Conservation (phyloP, 2,113 vertebrate species). For the Dicerorhinus sumatrensis region DNA sequence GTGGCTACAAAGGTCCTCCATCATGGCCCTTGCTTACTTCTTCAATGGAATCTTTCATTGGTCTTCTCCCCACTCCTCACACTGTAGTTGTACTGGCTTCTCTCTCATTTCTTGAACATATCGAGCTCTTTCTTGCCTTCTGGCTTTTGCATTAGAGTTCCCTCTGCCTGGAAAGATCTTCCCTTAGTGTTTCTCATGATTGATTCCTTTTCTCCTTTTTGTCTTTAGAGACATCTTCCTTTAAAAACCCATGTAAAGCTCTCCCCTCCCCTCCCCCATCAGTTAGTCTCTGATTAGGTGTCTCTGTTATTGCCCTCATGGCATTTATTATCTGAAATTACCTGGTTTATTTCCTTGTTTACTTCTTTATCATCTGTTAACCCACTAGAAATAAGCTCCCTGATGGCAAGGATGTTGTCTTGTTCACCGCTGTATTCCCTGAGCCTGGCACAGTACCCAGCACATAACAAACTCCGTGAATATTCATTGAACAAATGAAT, state of each 20-base stretch:
- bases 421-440: not conserved
- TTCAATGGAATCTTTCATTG: not conserved
- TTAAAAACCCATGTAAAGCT: not conserved
- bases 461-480: not conserved
- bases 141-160: not conserved
- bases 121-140: not conserved
- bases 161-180: not conserved
- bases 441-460: not conserved
- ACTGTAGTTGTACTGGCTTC: not conserved
- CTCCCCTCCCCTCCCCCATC: not conserved
- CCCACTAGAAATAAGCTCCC: not conserved
- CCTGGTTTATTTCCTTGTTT: not conserved
- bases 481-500: not conserved
- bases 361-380: not conserved
- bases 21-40: not conserved
- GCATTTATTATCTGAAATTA: not conserved
- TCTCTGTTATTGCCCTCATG: not conserved
- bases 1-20: slow-evolving; percentile 52
- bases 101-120: not conserved
- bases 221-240: not conserved
- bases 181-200: not conserved
- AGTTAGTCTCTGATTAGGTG: not conserved
- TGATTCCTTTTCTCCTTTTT: not conserved
- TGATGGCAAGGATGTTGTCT: not conserved
- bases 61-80: not conserved